Base-by-base conservation (phyloP, 2,113 vertebrate genomes). In the Chaetorhynchus papuensis region DNA sequence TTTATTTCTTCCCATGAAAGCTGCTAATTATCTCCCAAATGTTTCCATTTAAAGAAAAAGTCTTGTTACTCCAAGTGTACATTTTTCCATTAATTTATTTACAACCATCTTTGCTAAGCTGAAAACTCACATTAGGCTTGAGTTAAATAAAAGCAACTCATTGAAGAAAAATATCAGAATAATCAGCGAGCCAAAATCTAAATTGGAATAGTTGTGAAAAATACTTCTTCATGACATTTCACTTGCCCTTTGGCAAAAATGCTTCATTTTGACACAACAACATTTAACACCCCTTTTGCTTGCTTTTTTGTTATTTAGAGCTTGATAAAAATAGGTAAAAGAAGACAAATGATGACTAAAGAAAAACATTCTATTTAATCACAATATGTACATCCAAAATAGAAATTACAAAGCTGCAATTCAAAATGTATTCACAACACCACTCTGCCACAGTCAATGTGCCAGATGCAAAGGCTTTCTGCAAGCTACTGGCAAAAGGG, bases 351-450 rank as follows among this genome's bases (percentile, higher is more conserved):
- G 79, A 88, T 18, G 69, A 75, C 61, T 23, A 33, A 68, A 90
- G 72, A 68, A 90, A 90, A 95, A 21, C 83, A 82, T 89, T 92
- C 72, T 76, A 64, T 96, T 96, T 94, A 96, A 96, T 93, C 72
- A 82, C 64, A 95, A 26, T 68, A 87, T 87, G 45, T 96, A 94
- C 96, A 96, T 87, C 80, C 81, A 68, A 90, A 94, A 59, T 31
- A 92, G 56, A 76, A 94, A 89, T 84, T 33, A 96, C 85, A 93
- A 64, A 93, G 83, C 86, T 71, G 35, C 61, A 61, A 79, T 82
- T 83, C 59, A 54, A 72, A 86, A 69, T 4, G 39, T 30, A 50
- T 83, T 70, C 69, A 53, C 63, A 68, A 37, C 4, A 13, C 57
- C 64, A 41, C 66, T 81, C 41, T 27, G 53, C 50, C 90, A 70